A percentile compares a stretch with the other conserved stretches of the same genome.
Conservation (phyloP, 2,888 invertebrate genomes). For the Mesoligia furuncula region DNA sequence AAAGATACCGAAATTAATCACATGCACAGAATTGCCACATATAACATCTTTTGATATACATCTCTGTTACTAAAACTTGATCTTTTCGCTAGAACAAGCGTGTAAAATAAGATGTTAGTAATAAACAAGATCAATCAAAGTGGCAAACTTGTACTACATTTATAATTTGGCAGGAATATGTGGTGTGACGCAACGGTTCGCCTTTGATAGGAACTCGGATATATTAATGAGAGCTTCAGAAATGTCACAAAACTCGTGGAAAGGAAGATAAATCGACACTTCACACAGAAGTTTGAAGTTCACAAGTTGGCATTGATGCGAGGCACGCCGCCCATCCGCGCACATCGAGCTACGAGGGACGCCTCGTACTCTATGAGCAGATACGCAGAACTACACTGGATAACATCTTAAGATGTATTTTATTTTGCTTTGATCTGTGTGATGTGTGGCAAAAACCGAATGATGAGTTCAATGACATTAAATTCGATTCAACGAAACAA, state of each 20-base stretch:
- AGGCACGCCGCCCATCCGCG: constrained; percentile 56
- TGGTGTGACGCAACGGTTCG: constrained; percentile 53
- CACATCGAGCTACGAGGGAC: constrained; percentile 50
- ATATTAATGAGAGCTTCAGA: constrained; percentile 63
- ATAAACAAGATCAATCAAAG: constrained; percentile 62
- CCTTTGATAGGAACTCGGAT: constrained; percentile 63
- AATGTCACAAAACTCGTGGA: constrained; percentile 65
- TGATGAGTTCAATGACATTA: constrained; percentile 46
- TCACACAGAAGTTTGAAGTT: constrained; percentile 69
- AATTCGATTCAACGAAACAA: constrained; percentile 14
- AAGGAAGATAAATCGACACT: constrained; percentile 69
- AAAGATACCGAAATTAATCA: constrained; percentile 12
- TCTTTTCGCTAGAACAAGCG: constrained; percentile 54
- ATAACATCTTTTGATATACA: constrained; percentile 38
- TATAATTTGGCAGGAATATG: constrained; percentile 58
- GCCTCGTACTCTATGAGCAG: constrained; percentile 14
- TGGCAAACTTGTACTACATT: constrained; percentile 55
- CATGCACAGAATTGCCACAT: constrained; percentile 20
- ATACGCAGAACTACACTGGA: constrained; percentile 50
- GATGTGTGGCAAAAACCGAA: constrained; percentile 49
- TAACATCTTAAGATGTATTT: constrained; percentile 52
- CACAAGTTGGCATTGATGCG: constrained; percentile 68
- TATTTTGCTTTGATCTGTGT: constrained; percentile 59
- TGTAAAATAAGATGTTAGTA: constrained; percentile 52
- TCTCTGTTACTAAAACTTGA: constrained; percentile 38